Evolutionary conservation across 92 coral and sea anemone species (phyloP), one percentile per base, ranked within the genome.

Genomic region (Pocillopora grandis): DNA sequence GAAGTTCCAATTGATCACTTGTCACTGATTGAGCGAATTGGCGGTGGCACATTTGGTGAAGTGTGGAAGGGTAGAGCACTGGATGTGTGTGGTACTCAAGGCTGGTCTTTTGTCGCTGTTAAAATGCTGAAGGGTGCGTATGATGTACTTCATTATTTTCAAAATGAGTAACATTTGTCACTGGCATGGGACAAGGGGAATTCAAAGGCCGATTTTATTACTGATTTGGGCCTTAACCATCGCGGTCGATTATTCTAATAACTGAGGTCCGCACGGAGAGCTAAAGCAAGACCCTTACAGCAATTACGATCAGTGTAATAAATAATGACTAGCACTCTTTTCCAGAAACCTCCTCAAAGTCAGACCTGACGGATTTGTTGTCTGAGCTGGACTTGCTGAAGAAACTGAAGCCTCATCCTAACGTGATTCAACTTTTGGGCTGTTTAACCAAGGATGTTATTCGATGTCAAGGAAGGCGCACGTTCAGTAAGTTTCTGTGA

Each of bases 341-440:
- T 83, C 58, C 56, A 84, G 87, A 63, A 55, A 63, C 49, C 19
- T 58, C 76, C 8, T 84, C 87, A 49, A 17, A 65, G 36, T 65
- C 80, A 5, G 87, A 84, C 18, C 66, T 75, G 35, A 84, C 35
- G 27, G 87, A 84, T 60, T 66, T 84, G 3, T 65, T 84, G 82
- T 84, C 87, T 27, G 87, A 84, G 57, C 66, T 84, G 87, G 76
- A 63, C 14, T 75, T 84, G 76, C 59, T 84, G 87, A 84, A 84
- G 75, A 84, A 65, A 57, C 87, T 84, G 7, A 66, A 75, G 18
- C 74, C 80, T 48, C 87, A 84, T 65, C 87, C 87, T 19, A 84
- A 84, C 62, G 87, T 84, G 49, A 76, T 84, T 9, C 80, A 60
- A 27, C 57, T 84, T n/a, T n/a, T 64, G 75, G 87, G 87, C 6